These are phyloP conservation scores for Dendrolimus pini DNA, from an alignment of 2,888 invertebrate species.

Conservation along the genomic window DNA sequence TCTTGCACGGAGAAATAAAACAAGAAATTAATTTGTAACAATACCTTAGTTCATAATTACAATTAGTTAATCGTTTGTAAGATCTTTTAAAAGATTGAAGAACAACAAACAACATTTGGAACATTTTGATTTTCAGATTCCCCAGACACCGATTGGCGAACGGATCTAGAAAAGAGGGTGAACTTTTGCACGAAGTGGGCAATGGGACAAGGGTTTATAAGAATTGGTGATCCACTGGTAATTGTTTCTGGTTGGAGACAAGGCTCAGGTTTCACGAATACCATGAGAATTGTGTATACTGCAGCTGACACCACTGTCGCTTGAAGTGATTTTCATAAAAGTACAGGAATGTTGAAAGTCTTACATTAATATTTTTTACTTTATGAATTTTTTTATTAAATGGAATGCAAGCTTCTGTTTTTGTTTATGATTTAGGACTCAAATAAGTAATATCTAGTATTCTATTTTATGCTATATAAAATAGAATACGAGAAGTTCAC, in stretches of 20 bases:
- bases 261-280: conserved; percentile 82
- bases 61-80: too few species aligned
- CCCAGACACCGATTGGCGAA: conserved; percentile 71
- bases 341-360: too few species aligned
- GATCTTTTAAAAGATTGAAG: too few species aligned
- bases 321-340: conserved; percentile 5
- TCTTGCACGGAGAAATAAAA: too few species aligned
- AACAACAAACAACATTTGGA: too few species aligned
- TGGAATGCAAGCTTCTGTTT: neutral
- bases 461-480: too few species aligned
- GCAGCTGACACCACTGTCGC: conserved; percentile 29
- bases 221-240: conserved; percentile 81
- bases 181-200: conserved; percentile 78
- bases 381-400: too few species aligned
- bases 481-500: too few species aligned
- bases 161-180: conserved; percentile 78
- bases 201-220: conserved; percentile 78
- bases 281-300: conserved; percentile 79
- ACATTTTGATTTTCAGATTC: conserved; percentile 30
- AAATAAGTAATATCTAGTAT: neutral
- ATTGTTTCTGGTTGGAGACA: conserved; percentile 84
- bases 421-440: conserved; percentile 4
- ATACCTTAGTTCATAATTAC: too few species aligned
- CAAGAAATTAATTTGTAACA: too few species aligned
- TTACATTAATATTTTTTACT: too few species aligned